Evolutionary conservation across 2,113 vertebrate genomes (phyloP).

Genomic region (Osmerus eperlanus): DNA sequence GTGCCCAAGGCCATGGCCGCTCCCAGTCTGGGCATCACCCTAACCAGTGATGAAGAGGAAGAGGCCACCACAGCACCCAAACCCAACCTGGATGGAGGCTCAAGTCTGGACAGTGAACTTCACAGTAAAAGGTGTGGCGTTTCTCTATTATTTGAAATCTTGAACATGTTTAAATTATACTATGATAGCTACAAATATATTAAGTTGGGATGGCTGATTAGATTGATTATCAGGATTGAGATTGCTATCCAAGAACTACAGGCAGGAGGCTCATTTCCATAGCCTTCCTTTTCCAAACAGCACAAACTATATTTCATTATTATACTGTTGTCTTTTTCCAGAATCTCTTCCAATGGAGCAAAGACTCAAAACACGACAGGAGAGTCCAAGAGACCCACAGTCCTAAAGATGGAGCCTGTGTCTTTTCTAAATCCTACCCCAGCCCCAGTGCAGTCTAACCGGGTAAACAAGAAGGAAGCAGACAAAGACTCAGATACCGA

Average conservation of each 20-base stretch:
- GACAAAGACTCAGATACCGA: constrained; percentile 75
- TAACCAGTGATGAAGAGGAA: constrained; percentile 76
- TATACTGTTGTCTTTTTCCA: constrained; percentile 29
- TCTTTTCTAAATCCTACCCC: constrained; percentile 10
- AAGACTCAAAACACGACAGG: constrained; percentile 49
- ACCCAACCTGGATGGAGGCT: neutral
- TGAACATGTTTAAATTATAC: neutral
- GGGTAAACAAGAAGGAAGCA: constrained; percentile 37
- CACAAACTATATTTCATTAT: too few species aligned
- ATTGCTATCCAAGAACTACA: too few species aligned
- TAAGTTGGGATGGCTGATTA: neutral
- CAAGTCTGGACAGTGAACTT: constrained; percentile 12
- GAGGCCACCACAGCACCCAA: constrained; percentile 29
- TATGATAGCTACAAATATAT: neutral
- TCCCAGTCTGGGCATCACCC: constrained; percentile 61
- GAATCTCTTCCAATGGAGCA: constrained; percentile 61
- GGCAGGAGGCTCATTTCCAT: too few species aligned
- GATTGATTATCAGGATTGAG: neutral
- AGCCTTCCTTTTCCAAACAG: too few species aligned
- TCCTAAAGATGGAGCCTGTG: constrained; percentile 22
- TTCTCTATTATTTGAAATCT: too few species aligned
- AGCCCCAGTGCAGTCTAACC: constrained; percentile 22
- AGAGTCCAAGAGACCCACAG: constrained; percentile 36
- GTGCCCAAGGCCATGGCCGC: constrained; percentile 25
- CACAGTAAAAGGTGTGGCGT: constrained; percentile 60